Conservation (phyloP, 2,113 vertebrate genomes). For the Cololabis saira region DNA sequence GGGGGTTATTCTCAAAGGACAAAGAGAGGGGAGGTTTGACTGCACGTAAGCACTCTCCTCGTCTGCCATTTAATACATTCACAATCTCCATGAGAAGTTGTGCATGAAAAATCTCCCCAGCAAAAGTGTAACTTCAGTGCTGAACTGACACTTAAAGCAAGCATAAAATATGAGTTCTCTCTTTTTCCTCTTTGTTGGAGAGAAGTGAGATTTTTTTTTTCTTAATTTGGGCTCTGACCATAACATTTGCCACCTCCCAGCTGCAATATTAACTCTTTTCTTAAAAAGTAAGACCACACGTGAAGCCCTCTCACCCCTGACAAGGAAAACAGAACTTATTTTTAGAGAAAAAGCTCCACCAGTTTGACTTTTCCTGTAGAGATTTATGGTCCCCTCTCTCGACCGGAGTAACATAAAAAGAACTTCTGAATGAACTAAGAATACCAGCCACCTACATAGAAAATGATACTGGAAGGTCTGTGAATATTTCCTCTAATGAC, state of each 20-base stretch:
- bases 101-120: conserved; percentile 6
- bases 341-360: conserved; percentile 71
- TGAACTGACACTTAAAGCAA: background rate
- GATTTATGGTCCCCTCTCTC: conserved; percentile 76
- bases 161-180: conserved; percentile 8
- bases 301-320: conserved; percentile 75
- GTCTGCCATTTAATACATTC: conserved; percentile 22
- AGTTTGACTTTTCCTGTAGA: conserved; percentile 59
- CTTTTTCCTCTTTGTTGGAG: conserved; percentile 38
- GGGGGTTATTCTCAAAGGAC: conserved; percentile 64
- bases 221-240: conserved; percentile 44
- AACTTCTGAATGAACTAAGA: conserved; percentile 59
- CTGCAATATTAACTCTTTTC: conserved; percentile 77
- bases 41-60: conserved; percentile 28
- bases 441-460: conserved; percentile 80
- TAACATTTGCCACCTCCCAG: conserved; percentile 68
- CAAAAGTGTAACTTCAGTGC: conserved; percentile 10
- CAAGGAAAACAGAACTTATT: conserved; percentile 73
- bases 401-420: conserved; percentile 57
- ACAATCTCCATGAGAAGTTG: conserved; percentile 14
- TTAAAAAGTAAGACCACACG: conserved; percentile 83
- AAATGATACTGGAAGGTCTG: conserved; percentile 64
- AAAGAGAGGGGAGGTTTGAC: conserved; percentile 41
- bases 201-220: conserved; percentile 29
- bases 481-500: conserved; percentile 47